These are phyloP conservation scores for Drosophila sturtevanti DNA, from an alignment of 1,140 invertebrate species.

Conservation along the genomic window DNA sequence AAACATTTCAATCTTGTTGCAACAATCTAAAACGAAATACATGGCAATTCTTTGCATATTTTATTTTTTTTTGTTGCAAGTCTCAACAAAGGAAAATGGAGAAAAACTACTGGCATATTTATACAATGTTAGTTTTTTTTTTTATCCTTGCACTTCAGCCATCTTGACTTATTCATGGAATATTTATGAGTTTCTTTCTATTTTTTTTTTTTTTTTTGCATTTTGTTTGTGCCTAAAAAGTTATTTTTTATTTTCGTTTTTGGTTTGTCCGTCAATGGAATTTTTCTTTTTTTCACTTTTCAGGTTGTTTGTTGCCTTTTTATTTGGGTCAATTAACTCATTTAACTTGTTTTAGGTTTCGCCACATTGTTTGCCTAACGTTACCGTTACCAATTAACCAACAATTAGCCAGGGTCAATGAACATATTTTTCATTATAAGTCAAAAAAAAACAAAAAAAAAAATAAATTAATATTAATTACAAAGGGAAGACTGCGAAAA, in stretches of 20 bases:
- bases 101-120: conserved; percentile 4
- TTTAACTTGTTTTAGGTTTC: conserved; percentile 20
- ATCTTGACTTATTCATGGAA: background rate
- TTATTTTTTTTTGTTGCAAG: conserved; percentile 33
- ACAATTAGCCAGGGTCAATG: conserved; percentile 37
- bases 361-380: conserved; percentile 14
- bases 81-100: background rate
- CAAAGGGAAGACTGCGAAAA: background rate
- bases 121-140: background rate
- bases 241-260: background rate
- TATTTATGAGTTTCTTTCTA: conserved; percentile 1
- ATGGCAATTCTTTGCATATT: conserved; percentile 15
- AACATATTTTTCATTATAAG: conserved; percentile 25
- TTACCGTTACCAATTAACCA: conserved; percentile 36
- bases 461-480: conserved; percentile 45
- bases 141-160: background rate
- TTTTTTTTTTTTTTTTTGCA: conserved; percentile 11
- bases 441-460: conserved; percentile 12
- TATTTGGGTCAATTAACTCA: conserved; percentile 42
- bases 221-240: conserved; percentile 4
- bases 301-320: conserved; percentile 2
- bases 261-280: background rate
- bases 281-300: conserved; percentile 25
- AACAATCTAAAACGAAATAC: conserved; percentile 22
- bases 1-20: conserved; percentile 29